Evolutionary conservation across 2,888 invertebrate species (phyloP).

Genomic region (Melitaea athalia): DNA sequence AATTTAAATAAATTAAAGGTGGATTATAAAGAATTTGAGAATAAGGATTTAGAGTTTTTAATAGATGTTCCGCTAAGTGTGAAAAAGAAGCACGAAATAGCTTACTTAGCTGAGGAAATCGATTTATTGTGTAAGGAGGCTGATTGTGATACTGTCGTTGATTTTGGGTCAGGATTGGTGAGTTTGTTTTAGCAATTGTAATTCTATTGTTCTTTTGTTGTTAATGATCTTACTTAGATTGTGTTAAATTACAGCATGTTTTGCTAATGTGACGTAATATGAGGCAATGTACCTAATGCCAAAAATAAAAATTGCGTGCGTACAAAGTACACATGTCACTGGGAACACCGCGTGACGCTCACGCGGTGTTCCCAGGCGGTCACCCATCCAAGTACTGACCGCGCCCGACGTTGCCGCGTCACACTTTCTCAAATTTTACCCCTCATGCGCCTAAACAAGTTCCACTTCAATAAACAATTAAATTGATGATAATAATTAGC

Average conservation of each 20-base stretch:
- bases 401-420: conserved; percentile 76
- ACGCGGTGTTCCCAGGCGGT: conserved; percentile 49
- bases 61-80: conserved; percentile 69
- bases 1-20: conserved; percentile 51
- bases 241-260: too few relatives aligned
- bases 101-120: conserved; percentile 82
- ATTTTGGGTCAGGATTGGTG: conserved; percentile 89
- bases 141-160: conserved; percentile 82
- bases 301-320: too few relatives aligned
- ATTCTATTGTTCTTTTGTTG: too few relatives aligned
- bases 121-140: conserved; percentile 70
- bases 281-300: too few relatives aligned
- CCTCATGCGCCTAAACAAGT: too few relatives aligned
- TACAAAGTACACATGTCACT: too few relatives aligned
- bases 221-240: too few relatives aligned
- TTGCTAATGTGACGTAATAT: too few relatives aligned
- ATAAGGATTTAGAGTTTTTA: conserved; percentile 42
- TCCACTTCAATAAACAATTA: too few relatives aligned
- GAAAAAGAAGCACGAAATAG: conserved; percentile 89
- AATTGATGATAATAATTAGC: too few relatives aligned
- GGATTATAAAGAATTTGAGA: conserved; percentile 44
- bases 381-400: conserved; percentile 79
- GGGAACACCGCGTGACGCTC: too few relatives aligned
- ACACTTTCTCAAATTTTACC: too few relatives aligned
- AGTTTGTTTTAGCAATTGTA: conserved; percentile 47